Base-by-base conservation (phyloP, 2,113 vertebrate species). In the Daubentonia madagascariensis region DNA sequence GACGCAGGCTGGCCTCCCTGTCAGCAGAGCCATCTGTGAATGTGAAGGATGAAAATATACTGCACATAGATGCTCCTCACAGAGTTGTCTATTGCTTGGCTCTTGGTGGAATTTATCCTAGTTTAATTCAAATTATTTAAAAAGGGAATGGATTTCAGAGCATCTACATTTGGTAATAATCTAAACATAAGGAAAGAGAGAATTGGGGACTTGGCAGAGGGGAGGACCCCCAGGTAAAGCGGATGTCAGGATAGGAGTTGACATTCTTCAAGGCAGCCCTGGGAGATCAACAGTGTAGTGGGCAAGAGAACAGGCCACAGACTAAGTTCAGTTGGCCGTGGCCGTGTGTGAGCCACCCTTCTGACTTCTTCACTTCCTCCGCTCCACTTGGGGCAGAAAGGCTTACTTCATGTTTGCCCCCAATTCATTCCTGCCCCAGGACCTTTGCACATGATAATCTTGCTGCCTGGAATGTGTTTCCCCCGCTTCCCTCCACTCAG, bases 271-370 rank as follows among this genome's bases (percentile, higher is more conserved):
- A 57, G 59, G 79, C 16, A 10, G 22, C 1, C 8, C 16, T 17
- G 30, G 5, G 57, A 65, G 28, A 28, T 4, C 28, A 25, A 14
- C 3, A n/a, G 81, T 0, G 5, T 14, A 14, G 13, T 11, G 43
- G 32, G 25, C 7, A 6, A 14, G 35, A 50, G 48, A 10, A 4
- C 17, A 57, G 12, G 20, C 43, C 4, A 0, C 16, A 3, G 63
- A 45, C 1, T 5, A 8, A 13, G 32, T 12, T 16, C 1, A 22
- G 30, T 16, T 32, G 12, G 25, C 35, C 1, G 1, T n/a, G 72
- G 32, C 12, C 0, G 0, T 17, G 50, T 1, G 0, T 1, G 22
- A 35, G 10, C 50, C n/a, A 3, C 45, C 3, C 40, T 70, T 13
- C 8, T 4, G 9, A 32, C n/a, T 76, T 23, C 10, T 23, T 37